Evolutionary conservation across 2,797 vertebrate genomes (phyloP), one percentile per base, ranked within the genome.

Genomic region (Phalloptychus januarius): DNA sequence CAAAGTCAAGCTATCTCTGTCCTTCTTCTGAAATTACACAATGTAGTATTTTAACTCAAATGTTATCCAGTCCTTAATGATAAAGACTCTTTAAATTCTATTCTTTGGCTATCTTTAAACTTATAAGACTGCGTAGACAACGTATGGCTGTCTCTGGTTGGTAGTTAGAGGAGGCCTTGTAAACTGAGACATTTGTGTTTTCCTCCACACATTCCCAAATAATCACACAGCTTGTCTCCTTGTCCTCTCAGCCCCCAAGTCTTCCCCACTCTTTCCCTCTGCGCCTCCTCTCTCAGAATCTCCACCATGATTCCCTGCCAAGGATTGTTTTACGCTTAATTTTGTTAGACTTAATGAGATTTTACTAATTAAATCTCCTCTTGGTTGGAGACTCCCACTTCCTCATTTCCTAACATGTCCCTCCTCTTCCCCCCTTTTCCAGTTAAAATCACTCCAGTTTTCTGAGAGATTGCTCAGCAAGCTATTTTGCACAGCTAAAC

Each of bases 281-380:
- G 75, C 76, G 76, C 80, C 83, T 79, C 67, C 79, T 78, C 28
- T 80, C 72, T 89, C 85, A 72, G 84, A 85, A 87, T 89, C 83
- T 89, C 88, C 82, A 86, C 83, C 78, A 76, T 12, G 72, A 86
- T 96, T 97, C 97, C 97, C 97, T 95, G 96, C 96, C 92, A 96
- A 95, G 96, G 96, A 98, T 97, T 97, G 97, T 97, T 97, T 98
- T 98, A 97, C 95, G 92, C 96, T 96, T 98, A 97, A 98, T 99
- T 98, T 97, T 96, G 95, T 98, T 98, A 97, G 96, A 96, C 95
- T 96, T 98, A 99, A 98, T 97, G 97, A 98, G 97, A 98, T 99
- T 98, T 98, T 92, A 79, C 96, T 98, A 98, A 99, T 99, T 98
- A 99, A 98, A 99, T 98, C 97, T 98, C 95, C 97, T 97, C 96